Conservation (phyloP, 1,140 invertebrate species). For the Drosophila subobscura region DNA sequence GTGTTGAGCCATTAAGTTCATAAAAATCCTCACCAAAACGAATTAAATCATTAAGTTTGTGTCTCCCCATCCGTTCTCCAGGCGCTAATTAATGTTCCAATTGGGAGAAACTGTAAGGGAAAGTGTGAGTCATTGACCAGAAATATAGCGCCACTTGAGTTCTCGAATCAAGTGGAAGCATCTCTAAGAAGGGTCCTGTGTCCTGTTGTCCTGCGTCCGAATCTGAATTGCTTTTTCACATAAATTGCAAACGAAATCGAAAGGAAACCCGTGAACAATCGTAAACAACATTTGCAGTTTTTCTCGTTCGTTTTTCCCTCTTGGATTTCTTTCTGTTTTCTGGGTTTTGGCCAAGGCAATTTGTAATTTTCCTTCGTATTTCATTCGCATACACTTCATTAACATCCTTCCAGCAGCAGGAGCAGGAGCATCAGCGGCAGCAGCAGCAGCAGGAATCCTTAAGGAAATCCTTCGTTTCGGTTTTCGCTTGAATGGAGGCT, state of each 20-base stretch:
- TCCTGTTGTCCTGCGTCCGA: slow-evolving; percentile 1
- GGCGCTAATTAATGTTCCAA: slow-evolving; percentile 44
- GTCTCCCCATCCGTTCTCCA: not conserved
- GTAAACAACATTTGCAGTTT: slow-evolving; percentile 80
- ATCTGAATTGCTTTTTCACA: slow-evolving; percentile 59
- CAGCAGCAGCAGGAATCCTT: slow-evolving; percentile 48
- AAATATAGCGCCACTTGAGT: slow-evolving; percentile 59
- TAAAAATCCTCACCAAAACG: slow-evolving; percentile 1
- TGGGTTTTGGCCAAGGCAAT: slow-evolving; percentile 53
- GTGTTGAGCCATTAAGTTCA: not conserved
- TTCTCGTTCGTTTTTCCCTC: slow-evolving; percentile 14
- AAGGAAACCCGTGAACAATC: slow-evolving; percentile 81
- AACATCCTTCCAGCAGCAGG: slow-evolving; percentile 50
- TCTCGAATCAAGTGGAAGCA: not conserved
- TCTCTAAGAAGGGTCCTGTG: slow-evolving; percentile 1
- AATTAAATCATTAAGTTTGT: slow-evolving; percentile 41
- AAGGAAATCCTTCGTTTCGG: slow-evolving; percentile 39
- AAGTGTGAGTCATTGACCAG: slow-evolving; percentile 57
- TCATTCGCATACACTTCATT: slow-evolving; percentile 82
- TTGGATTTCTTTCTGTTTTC: slow-evolving; percentile 18
- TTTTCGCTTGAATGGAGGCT: slow-evolving; percentile 72
- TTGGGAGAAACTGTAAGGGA: not conserved
- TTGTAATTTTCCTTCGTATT: slow-evolving; percentile 79
- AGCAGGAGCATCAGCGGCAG: slow-evolving; percentile 50
- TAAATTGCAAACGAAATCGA: slow-evolving; percentile 81